A percentile compares a stretch with the other conserved stretches of the same genome.
These are phyloP conservation scores for Drosophila nr. perissopoda DNA, from an alignment of 2,888 invertebrate species.

Conservation along the genomic window DNA sequence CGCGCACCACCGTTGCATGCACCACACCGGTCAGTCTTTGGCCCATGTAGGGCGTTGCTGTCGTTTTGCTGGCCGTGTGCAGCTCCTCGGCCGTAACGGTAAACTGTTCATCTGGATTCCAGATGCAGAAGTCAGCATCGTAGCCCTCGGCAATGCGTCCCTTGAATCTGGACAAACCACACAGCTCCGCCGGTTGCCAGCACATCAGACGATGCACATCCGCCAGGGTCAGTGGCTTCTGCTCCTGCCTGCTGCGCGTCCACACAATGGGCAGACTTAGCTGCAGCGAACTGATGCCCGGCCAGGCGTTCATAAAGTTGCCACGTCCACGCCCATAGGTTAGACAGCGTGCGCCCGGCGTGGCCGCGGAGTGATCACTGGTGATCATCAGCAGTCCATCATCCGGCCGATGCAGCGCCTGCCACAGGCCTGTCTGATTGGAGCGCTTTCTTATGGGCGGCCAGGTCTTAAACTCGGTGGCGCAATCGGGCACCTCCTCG, in stretches of 20 bases:
- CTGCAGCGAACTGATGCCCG: conserved; percentile 90
- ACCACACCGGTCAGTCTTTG: conserved; percentile 88
- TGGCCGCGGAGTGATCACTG: conserved; percentile 90
- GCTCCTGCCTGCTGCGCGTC: conserved; percentile 86
- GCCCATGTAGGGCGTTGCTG: conserved; percentile 89
- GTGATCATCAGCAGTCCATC: conserved; percentile 87
- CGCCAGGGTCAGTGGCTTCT: conserved; percentile 75
- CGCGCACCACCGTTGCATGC: conserved; percentile 88
- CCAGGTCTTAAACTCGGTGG: conserved; percentile 90
- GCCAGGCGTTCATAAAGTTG: conserved; percentile 90
- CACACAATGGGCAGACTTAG: conserved; percentile 89
- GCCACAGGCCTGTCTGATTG: conserved; percentile 89
- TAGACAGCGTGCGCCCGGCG: conserved; percentile 87
- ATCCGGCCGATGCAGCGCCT: conserved; percentile 85
- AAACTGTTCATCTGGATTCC: conserved; percentile 88
- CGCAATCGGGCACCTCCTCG: conserved; percentile 88
- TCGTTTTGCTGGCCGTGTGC: conserved; percentile 88
- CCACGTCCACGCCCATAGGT: conserved; percentile 85
- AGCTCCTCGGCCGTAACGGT: conserved; percentile 87
- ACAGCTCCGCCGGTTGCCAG: conserved; percentile 87
- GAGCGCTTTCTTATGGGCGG: conserved; percentile 88
- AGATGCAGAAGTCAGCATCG: conserved; percentile 91
- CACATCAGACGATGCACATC: conserved; percentile 88
- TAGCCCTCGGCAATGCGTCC: conserved; percentile 87
- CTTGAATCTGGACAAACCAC: conserved; percentile 87